These are phyloP conservation scores for Heliconius eleuchia DNA, from an alignment of 1,140 invertebrate genomes.

Conservation along the genomic window DNA sequence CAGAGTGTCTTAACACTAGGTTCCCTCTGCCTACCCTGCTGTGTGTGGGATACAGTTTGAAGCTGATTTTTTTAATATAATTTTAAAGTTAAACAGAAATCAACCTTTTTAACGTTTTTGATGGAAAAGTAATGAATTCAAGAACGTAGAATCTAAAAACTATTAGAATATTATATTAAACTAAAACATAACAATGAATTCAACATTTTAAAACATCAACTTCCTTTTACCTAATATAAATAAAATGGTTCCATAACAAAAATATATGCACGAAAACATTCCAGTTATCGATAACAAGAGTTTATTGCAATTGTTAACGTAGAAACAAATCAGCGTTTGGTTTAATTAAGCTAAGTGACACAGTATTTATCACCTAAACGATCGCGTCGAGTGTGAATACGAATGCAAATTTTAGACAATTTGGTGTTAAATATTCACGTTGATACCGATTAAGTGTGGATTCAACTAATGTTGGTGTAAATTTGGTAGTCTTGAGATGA, in stretches of 20 bases:
- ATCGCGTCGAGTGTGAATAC: neutral
- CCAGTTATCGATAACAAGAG: slow-evolving; percentile 32
- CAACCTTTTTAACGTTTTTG: too few species aligned
- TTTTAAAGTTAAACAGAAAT: too few species aligned
- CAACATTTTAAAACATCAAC: neutral
- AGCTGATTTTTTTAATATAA: too few species aligned
- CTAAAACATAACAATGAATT: too few species aligned
- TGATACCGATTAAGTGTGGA: neutral
- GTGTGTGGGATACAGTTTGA: too few species aligned
- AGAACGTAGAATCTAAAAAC: too few species aligned
- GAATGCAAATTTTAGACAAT: slow-evolving; percentile 6
- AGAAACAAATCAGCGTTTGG: slow-evolving; percentile 51
- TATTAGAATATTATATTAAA: too few species aligned
- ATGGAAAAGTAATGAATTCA: too few species aligned
- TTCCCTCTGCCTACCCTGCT: too few species aligned
- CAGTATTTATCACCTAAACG: slow-evolving; percentile 56
- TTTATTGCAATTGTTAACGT: slow-evolving; percentile 33
- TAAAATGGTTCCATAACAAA: slow-evolving; percentile 24
- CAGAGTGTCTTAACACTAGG: too few species aligned
- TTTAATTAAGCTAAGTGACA: slow-evolving; percentile 71
- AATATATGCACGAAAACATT: slow-evolving; percentile 25
- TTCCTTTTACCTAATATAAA: neutral
- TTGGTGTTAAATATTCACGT: neutral
- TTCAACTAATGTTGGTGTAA: too few species aligned
- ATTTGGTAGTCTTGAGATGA: too few species aligned